Evolutionary conservation across 2,888 invertebrate species (phyloP), one percentile per base, ranked within the genome.

Genomic region (Polyploca ridens): DNA sequence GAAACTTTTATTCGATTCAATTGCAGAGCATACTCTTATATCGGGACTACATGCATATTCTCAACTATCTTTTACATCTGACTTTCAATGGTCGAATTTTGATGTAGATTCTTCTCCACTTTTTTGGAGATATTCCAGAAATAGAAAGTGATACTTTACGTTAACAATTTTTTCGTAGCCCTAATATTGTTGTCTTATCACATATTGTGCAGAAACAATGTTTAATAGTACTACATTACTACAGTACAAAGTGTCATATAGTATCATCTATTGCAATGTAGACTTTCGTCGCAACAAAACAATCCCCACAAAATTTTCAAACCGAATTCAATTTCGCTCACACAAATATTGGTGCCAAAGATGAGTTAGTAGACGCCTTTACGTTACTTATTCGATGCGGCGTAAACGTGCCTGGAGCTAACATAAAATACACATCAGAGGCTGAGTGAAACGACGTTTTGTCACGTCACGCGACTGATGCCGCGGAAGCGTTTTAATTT

Each of bases 401-500:
- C 54, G 54, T 19, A 60, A 35, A 33, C 35, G 35, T 58, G 33
- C 33, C 58, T 60, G 16, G 19, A 35, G 38, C 35, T 41, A 49
- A 35, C 61, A 38, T 57, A 41, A 63, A 66, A 63, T 63, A 63
- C 63, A 57, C 62, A 66, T 62, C 58, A 54, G 49, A 35, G 35
- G 63, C 46, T 54, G 54, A 61, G 79, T 75, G 76, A 77, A 74
- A 76, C 77, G 78, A 69, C 79, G 82, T 81, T 82, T 77, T 81
- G 83, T 82, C 78, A 82, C 80, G 86, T 82, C 80, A 85, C 77
- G 77, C 77, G 78, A 71, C 70, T 74, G 76, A 74, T 77, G 79
- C 68, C 75, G 71, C 68, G 79, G 82, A 79, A 79, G 81, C 82
- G 79, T 84, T 84, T 82, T 82, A 81, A 87, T 88, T 88, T 86